Evolutionary conservation across 1,140 invertebrate species (phyloP), one percentile per base, ranked within the genome.

Genomic region (Drosophila novamexicana): DNA sequence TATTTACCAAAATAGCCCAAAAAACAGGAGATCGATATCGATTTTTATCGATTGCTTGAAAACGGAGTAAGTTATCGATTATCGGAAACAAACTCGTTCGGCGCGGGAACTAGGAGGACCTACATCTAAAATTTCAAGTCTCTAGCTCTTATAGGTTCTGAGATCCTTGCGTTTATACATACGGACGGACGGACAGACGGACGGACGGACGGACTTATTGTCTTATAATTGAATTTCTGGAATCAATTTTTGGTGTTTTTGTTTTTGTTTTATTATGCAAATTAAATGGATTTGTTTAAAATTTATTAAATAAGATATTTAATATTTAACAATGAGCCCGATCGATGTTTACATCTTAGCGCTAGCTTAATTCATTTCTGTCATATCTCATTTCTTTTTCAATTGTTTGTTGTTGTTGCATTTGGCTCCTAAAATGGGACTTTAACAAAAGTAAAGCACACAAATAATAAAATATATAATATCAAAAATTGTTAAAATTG

Each of bases 251-350:
- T 10, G 29, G 12, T 7, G 6, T 34, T 53, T 53, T 16, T 29
- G 22, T 16, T 53, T 56, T 56, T 39, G 9, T 40, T 52, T 58
- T 50, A 75, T 75, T 61, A 64, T 70, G 52, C 12, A 81, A 65
- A 78, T 81, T 61, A 70, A 78, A 42, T 50, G 45, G 64, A 70
- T 83, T 79, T 72, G 54, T 79, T 73, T 84, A 85, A 76, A 77
- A 80, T 88, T 88, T 83, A 83, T 88, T 88, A 80, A 89, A 83
- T 88, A 86, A 77, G 79, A 83, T 86, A 86, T 70, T 32, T 75
- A 64, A 50, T 62, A 53, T 54, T 68, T 74, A 74, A 74, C 71
- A 74, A 69, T 74, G 65, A 74, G 71, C 71, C 71, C 57, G 57
- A 69, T 74, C 65, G 71, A 71, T 71, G 61, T 71, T 42, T 50